Conservation (phyloP, 2,113 vertebrate genomes). For the Neomonachus schauinslandi region DNA sequence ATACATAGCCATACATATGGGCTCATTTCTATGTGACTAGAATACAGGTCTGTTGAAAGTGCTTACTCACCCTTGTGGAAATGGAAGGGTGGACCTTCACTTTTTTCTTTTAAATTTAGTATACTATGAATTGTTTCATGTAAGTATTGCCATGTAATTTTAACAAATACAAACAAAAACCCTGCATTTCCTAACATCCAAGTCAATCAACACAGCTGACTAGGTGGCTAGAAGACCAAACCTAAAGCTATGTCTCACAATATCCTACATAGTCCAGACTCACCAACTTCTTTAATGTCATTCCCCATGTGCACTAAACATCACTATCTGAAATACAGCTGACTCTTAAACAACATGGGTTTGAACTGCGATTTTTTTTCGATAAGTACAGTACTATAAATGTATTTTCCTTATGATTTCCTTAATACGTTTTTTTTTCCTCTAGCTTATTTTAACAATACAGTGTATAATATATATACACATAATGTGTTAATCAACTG, state of each 20-base stretch:
- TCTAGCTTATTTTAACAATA: background rate
- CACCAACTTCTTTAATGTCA: background rate
- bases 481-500: background rate
- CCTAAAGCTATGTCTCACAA: background rate
- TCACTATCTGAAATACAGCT: background rate
- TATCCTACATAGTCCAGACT: background rate
- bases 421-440: background rate
- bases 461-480: background rate
- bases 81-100: background rate
- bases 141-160: background rate
- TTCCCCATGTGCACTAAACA: background rate
- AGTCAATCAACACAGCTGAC: background rate
- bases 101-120: background rate
- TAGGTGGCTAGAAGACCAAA: background rate
- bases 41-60: background rate
- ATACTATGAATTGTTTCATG: background rate
- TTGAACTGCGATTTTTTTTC: background rate
- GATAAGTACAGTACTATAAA: background rate
- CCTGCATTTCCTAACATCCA: background rate
- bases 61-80: background rate
- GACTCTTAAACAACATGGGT: background rate
- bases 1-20: background rate
- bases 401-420: background rate
- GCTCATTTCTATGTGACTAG: background rate
- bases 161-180: slow-evolving; percentile 19